Conservation (phyloP, 2,797 vertebrate species). For the Channallabes apus region DNA sequence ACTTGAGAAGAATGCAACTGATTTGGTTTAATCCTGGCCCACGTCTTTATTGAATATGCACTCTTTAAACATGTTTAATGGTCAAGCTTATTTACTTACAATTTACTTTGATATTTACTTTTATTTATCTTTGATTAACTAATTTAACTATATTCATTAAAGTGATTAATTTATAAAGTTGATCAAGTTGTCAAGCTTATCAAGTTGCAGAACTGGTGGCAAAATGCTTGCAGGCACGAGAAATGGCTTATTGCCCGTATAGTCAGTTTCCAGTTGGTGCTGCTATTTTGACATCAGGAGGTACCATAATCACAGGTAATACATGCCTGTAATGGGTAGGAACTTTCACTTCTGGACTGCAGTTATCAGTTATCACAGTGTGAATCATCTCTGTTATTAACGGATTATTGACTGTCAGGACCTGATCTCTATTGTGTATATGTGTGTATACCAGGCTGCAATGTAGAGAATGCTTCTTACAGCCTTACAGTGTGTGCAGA, state of each 20-base stretch:
- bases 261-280: constrained; percentile 75
- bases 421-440: constrained; percentile 15
- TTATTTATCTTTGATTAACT: neutral
- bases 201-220: constrained; percentile 69
- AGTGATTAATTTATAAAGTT: neutral
- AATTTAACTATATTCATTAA: neutral
- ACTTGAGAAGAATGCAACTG: neutral
- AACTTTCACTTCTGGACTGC: neutral
- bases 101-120: neutral
- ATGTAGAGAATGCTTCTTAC: constrained; percentile 86
- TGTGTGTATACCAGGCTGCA: constrained; percentile 79
- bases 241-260: constrained; percentile 75
- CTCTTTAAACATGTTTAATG: neutral
- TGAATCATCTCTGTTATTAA: neutral
- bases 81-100: neutral
- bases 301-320: constrained; percentile 75
- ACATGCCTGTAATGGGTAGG: neutral
- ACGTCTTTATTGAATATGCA: neutral
- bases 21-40: too few species aligned
- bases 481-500: constrained; percentile 86
- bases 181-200: too few species aligned
- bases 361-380: neutral
- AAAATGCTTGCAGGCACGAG: constrained; percentile 71
- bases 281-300: constrained; percentile 72
- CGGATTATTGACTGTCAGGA: neutral